A percentile compares a stretch with the other conserved stretches of the same genome.
These are phyloP conservation scores for Montipora foliosa DNA, from an alignment of 64 coral and sea anemone species.

Conservation along the genomic window DNA sequence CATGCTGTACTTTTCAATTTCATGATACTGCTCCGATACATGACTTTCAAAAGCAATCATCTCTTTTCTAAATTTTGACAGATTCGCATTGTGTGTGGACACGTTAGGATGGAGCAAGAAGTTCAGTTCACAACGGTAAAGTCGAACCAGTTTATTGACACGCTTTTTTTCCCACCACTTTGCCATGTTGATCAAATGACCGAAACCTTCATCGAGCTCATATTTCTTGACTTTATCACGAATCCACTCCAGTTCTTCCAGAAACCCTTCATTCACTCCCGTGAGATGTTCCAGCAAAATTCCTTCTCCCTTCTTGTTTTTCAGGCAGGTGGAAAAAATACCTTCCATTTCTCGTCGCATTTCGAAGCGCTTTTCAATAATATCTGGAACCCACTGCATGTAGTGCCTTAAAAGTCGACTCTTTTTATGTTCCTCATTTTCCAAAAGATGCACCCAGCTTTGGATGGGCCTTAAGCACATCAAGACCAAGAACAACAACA, in stretches of 20 bases:
- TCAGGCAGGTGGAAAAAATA: conserved; percentile 85
- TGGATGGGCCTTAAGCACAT: conserved; percentile 93
- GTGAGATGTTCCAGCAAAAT: conserved; percentile 50
- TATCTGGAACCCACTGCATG: conserved; percentile 87
- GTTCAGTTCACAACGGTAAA: conserved; percentile 91
- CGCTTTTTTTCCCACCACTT: conserved; percentile 90
- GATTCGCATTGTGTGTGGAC: conserved; percentile 80
- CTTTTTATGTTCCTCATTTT: conserved; percentile 93
- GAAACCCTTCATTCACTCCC: conserved; percentile 57
- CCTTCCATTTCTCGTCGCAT: conserved; percentile 88
- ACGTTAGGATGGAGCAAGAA: conserved; percentile 70
- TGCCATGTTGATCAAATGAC: conserved; percentile 76
- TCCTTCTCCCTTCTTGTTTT: conserved; percentile 24
- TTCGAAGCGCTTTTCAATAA: conserved; percentile 75
- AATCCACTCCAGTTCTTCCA: conserved; percentile 81
- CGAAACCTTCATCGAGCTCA: conserved; percentile 82
- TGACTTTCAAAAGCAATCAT: conserved; percentile 79
- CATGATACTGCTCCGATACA: conserved; percentile 52
- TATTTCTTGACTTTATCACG: conserved; percentile 82
- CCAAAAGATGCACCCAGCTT: conserved; percentile 93
- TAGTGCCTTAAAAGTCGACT: conserved; percentile 80
- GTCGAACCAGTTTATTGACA: conserved; percentile 77
- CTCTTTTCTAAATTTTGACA: conserved; percentile 80
- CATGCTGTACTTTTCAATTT: conserved; percentile 69
- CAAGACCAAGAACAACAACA: conserved; percentile 84